Percentiles rank a stretch among this genome's conserved stretches.
Conservation (phyloP, 2,797 vertebrate species). For the Trichosurus vulpecula region DNA sequence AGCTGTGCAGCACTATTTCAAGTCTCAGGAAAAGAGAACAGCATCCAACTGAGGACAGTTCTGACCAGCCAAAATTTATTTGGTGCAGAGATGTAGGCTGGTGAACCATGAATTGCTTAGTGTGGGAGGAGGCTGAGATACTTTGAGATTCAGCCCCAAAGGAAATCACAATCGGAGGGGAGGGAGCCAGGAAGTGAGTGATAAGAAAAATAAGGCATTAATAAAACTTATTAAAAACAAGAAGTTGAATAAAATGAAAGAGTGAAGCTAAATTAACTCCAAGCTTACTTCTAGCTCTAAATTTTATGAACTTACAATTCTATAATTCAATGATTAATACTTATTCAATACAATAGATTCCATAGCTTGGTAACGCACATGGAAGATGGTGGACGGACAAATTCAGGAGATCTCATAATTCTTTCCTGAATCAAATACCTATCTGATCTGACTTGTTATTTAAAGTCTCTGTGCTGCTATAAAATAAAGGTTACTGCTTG, state of each 20-base stretch:
- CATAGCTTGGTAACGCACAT: neutral
- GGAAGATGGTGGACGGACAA: neutral
- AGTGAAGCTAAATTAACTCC: neutral
- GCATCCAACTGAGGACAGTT: too few relatives aligned
- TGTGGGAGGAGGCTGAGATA: neutral
- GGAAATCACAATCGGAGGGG: neutral
- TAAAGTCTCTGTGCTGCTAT: neutral
- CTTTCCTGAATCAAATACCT: conserved; percentile 7
- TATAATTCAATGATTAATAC: neutral
- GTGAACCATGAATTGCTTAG: neutral
- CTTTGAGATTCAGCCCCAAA: neutral
- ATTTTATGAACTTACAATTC: neutral
- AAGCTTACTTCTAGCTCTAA: neutral
- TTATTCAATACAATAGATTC: neutral
- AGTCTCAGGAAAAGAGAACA: too few relatives aligned
- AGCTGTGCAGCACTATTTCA: neutral
- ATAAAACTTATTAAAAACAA: neutral
- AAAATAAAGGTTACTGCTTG: conserved; percentile 14
- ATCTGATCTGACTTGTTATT: neutral
- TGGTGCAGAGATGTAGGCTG: neutral
- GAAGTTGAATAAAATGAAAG: neutral
- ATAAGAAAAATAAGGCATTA: neutral
- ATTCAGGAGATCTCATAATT: neutral
- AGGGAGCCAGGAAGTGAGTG: neutral
- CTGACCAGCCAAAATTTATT: neutral